Base-by-base conservation (phyloP, 2,797 vertebrate genomes). In the Alouatta caraya region DNA sequence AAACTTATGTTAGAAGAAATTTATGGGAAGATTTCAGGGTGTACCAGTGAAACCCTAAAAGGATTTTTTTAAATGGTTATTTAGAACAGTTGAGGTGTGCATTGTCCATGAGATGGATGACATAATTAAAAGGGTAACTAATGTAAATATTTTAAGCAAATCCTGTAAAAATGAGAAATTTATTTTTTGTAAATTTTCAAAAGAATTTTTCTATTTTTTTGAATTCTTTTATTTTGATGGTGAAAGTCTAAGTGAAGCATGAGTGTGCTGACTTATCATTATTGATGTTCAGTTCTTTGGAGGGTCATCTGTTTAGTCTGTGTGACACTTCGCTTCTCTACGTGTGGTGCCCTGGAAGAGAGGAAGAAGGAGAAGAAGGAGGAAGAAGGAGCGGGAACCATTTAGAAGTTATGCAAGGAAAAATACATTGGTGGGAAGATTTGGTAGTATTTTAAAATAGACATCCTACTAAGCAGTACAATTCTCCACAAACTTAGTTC, bases 1-100 rank as follows among this genome's bases (percentile, higher is more conserved):
- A 90, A 96, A 91, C 33, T 85, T 88, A 59, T 30, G 19, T 75
- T 72, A 94, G 39, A 81, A 94, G 11, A 24, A 88, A 76, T 37
- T 52, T 75, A 48, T 37, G 15, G 22, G 42, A 86, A 79, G 30
- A 1, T 79, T 48, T 82, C 13, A 48, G 59, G 67, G 82, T 91
- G 97, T 39, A 42, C n/a, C 61, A 79, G 44, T 76, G 73, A 88
- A 83, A 78, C 8, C 26, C 2, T 30, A 64, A 86, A 59, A 79
- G 12, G 48, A 79, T 93, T 93, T 90, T 8, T 84, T 26, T 92
- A 48, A 78, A 85, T 30, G 73, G 48, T 37, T 44, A 48, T 84
- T 93, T 92, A 90, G 19, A 33, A 39, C 15, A 94, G 22, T 81
- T 79, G 21, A 61, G 13, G 26, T 79, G 7, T 46, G 1, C 24